Percentiles rank a stretch among this genome's conserved stretches.
phyloP scores from a whole-genome alignment of 2,113 vertebrate genomes.

The Gila orcuttii region DNA sequence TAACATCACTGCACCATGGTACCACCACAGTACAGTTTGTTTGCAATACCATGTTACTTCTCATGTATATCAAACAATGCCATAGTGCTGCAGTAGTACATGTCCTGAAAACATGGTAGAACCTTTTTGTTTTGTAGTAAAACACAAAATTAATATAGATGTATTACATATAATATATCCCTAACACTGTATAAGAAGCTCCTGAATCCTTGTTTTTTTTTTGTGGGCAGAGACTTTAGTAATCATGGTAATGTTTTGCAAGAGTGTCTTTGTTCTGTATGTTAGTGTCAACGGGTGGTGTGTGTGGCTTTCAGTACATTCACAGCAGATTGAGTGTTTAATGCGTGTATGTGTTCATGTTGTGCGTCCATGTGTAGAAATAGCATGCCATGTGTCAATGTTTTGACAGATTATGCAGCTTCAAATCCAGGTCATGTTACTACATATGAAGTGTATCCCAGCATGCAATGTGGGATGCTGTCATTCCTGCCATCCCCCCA shows the following conservation, averaged over 20 bases:
- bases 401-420: constrained; percentile 22
- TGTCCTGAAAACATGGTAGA: too few relatives aligned
- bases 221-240: background rate
- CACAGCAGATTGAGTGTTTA: background rate
- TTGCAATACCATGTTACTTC: too few relatives aligned
- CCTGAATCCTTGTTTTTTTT: background rate
- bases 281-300: background rate
- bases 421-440: constrained; percentile 32
- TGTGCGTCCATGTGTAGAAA: background rate
- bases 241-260: background rate
- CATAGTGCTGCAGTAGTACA: too few relatives aligned
- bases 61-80: too few relatives aligned
- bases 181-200: too few relatives aligned
- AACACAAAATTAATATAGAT: too few relatives aligned
- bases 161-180: too few relatives aligned
- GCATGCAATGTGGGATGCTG: constrained; percentile 8
- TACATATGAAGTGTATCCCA: constrained; percentile 20
- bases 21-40: too few relatives aligned
- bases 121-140: too few relatives aligned
- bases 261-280: background rate
- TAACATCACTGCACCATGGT: too few relatives aligned
- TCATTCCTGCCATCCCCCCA: background rate
- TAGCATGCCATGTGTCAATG: constrained; percentile 14
- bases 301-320: background rate
- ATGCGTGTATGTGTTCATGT: background rate